A percentile compares a stretch with the other conserved stretches of the same genome.
Evolutionary conservation across 92 coral and sea anemone species (phyloP).

Genomic region (Galaxea fascicularis): DNA sequence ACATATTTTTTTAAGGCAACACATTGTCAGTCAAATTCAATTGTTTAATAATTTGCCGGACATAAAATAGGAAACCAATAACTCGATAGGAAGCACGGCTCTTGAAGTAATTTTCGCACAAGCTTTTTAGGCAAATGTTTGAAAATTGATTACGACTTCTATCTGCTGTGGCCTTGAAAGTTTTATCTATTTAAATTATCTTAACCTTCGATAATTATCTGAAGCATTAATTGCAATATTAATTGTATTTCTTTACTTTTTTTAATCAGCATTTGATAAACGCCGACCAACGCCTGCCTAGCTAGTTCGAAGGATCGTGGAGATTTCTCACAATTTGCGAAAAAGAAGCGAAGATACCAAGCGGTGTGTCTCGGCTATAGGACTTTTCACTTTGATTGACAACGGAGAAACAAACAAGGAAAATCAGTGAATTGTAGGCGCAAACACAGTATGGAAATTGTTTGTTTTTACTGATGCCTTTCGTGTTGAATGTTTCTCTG

Average conservation of each 20-base stretch:
- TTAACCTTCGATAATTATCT: background rate
- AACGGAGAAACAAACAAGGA: background rate
- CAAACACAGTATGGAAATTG: background rate
- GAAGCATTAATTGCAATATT: background rate
- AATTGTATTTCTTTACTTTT: background rate
- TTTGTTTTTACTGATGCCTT: background rate
- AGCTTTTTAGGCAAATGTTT: background rate
- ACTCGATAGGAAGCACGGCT: background rate
- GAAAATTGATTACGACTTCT: background rate
- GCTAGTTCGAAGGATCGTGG: background rate
- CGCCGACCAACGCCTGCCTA: background rate
- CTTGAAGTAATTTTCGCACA: background rate
- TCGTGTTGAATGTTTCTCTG: background rate
- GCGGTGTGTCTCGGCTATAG: background rate
- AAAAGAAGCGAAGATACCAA: background rate
- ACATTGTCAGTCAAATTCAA: background rate
- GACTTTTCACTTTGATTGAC: background rate
- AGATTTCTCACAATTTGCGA: background rate
- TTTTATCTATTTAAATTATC: constrained; percentile 5
- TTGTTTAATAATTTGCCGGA: too few species aligned
- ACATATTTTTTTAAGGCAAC: background rate
- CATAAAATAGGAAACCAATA: background rate
- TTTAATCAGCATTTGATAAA: background rate
- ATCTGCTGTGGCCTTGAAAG: background rate
- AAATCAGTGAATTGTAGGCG: background rate